Conservation (phyloP, 2,797 vertebrate species). For the Philypnodon macrostomus region DNA sequence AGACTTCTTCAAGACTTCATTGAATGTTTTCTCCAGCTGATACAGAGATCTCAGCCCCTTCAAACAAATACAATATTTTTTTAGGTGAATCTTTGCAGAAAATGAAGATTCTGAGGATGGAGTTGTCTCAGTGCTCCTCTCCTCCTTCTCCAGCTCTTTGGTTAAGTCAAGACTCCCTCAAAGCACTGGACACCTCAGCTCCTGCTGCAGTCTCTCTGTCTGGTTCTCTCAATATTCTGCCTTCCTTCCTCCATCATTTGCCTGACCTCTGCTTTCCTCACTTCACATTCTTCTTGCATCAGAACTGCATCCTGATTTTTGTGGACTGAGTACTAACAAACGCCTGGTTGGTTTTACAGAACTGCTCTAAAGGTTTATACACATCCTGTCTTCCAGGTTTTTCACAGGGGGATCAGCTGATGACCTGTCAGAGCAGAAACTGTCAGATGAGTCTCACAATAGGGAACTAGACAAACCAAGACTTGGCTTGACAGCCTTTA, state of each 20-base stretch:
- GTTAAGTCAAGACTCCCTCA: not conserved
- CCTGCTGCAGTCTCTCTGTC: not conserved
- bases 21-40: constrained; percentile 1
- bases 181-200: not conserved
- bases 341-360: not conserved
- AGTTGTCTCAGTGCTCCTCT: constrained; percentile 2
- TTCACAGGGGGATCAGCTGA: not conserved
- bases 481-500: not conserved
- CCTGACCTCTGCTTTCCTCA: not conserved
- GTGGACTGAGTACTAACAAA: not conserved
- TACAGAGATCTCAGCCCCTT: not conserved
- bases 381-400: constrained; percentile 1
- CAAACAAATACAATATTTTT: not conserved
- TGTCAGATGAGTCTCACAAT: not conserved
- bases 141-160: not conserved
- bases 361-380: not conserved
- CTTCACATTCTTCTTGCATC: not conserved
- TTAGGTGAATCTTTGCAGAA: constrained; percentile 1
- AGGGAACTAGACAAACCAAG: not conserved
- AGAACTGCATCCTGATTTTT: not conserved
- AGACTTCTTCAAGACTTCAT: not conserved
- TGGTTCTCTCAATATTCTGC: not conserved
- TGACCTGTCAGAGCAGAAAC: not conserved
- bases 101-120: not conserved
- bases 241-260: not conserved